Base-by-base conservation (phyloP, 2,797 vertebrate genomes). In the Sciurus vulgaris region DNA sequence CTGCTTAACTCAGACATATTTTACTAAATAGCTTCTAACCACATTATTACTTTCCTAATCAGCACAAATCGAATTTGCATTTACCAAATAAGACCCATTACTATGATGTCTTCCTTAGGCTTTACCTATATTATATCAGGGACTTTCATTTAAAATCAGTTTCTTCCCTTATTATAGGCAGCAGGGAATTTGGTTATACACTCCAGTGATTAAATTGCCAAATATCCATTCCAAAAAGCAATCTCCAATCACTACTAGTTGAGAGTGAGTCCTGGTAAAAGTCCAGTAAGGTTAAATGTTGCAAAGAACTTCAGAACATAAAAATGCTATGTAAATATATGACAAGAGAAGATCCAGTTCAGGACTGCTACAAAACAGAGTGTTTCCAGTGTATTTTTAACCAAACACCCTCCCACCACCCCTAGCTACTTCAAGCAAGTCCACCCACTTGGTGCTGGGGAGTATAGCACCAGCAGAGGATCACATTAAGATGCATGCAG, bases 71-170 rank as follows among this genome's bases (percentile, higher is more conserved):
- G 94, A 95, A 74, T 95, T 97, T 96, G 56, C 93, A 56, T 97
- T 97, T 97, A 97, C 95, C 96, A 97, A 97, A 96, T 82, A 56
- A 98, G 92, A 97, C 70, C 76, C 94, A 93, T 95, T 95, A 91
- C 41, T 96, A 26, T 83, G 38, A 26, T 83, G 38, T 84, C 59
- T 98, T 97, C 79, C 69, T 96, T 93, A 91, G 72, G 51, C 92
- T 97, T 97, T 94, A 96, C 82, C 51, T 95, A 85, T 85, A 30
- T 95, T 63, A 91, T 83, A 47, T 72, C 35, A 76, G 89, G 13
- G 1, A 86, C 85, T 93, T 96, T 93, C 96, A 97, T 96, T 97
- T 96, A 93, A 97, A 97, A 97, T 96, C 63, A 87, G 13, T 84
- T 0, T 89, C 78, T 96, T 97, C 20, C 59, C 97, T 97, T 97